A percentile compares a stretch with the other conserved stretches of the same genome.
These are phyloP conservation scores for Nowickia ferox DNA, from an alignment of 2,888 invertebrate genomes.

Conservation along the genomic window DNA sequence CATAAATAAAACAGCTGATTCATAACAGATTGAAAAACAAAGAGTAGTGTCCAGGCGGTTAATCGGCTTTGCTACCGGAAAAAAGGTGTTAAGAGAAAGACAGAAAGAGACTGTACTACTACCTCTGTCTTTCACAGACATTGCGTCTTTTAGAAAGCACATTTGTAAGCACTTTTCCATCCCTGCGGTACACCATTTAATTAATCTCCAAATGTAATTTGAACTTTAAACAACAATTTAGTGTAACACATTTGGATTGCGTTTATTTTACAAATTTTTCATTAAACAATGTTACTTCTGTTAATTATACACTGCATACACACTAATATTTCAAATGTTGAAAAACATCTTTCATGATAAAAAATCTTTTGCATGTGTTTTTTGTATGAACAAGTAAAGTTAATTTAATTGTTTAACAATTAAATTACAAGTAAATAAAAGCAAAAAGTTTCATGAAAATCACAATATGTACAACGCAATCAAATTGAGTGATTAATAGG, in stretches of 20 bases:
- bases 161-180: neutral
- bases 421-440: conserved; percentile 57
- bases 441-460: conserved; percentile 37
- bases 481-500: conserved; percentile 37
- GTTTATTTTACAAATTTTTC: conserved; percentile 18
- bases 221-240: neutral
- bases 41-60: too few relatives aligned
- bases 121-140: too few relatives aligned
- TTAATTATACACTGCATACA: neutral
- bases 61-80: too few relatives aligned
- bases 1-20: too few relatives aligned
- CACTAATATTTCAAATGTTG: neutral
- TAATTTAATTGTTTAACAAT: conserved; percentile 55
- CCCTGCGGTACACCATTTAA: neutral
- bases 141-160: too few relatives aligned
- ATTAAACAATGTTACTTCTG: conserved; percentile 19
- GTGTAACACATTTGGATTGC: conserved; percentile 3
- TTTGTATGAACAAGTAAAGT: conserved; percentile 27
- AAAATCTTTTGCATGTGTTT: conserved; percentile 30
- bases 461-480: neutral
- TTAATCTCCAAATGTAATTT: neutral
- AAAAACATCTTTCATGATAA: conserved; percentile 26
- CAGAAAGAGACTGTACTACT: too few relatives aligned
- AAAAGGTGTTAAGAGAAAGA: too few relatives aligned
- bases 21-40: too few relatives aligned